phyloP scores from a whole-genome alignment of 2,888 invertebrate species.

The Stenchaetothrips biformis region DNA sequence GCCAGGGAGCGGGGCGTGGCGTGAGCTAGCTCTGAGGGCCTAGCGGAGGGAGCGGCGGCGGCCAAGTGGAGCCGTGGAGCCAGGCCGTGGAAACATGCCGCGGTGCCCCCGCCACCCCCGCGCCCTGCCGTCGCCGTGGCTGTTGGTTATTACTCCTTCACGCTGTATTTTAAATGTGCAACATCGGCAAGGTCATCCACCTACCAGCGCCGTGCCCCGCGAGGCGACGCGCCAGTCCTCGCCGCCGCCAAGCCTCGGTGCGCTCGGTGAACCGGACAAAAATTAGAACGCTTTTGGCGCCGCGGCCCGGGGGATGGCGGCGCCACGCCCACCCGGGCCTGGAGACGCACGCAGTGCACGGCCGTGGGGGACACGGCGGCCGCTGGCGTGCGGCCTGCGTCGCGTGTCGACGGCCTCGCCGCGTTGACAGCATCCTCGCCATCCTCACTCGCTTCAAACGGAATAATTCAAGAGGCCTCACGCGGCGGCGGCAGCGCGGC shows the following conservation, averaged over 20 bases:
- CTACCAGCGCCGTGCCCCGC: background rate
- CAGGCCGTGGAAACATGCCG: background rate
- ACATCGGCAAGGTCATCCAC: slow-evolving; percentile 15
- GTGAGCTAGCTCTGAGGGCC: slow-evolving; percentile 2
- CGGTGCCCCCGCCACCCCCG: background rate
- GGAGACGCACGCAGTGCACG: too few species aligned
- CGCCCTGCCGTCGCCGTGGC: background rate
- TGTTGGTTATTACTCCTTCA: background rate
- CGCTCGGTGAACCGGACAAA: too few species aligned
- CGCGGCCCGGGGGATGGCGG: too few species aligned
- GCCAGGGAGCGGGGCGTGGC: background rate
- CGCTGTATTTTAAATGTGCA: slow-evolving; percentile 24
- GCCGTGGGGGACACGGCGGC: too few species aligned
- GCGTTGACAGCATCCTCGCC: too few species aligned
- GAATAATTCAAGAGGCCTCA: too few species aligned
- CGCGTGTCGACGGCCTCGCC: too few species aligned
- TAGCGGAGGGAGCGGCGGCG: background rate
- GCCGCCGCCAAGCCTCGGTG: too few species aligned
- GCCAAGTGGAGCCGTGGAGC: background rate
- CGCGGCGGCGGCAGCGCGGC: too few species aligned
- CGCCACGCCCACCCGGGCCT: background rate
- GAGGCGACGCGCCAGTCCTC: background rate
- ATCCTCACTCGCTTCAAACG: too few species aligned
- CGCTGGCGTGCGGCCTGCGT: too few species aligned
- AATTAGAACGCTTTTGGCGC: too few species aligned